phyloP scores from a whole-genome alignment of 2,888 invertebrate genomes.

The Falcaria lacertinaria region DNA sequence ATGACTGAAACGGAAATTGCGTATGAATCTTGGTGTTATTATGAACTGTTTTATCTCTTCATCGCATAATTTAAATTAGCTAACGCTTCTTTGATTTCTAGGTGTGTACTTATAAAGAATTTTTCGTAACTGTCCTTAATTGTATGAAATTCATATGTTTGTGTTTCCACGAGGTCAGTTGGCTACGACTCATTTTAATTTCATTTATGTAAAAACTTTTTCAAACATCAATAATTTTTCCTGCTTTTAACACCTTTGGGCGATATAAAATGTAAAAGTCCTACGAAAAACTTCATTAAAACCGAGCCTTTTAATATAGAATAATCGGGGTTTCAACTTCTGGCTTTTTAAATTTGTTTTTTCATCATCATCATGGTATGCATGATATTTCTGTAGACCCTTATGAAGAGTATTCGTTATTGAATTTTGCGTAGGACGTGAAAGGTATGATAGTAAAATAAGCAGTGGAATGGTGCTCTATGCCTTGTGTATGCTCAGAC shows the following conservation, averaged over 20 bases:
- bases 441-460: no score
- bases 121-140: neutral
- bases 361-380: no score
- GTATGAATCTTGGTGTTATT: neutral
- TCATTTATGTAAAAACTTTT: neutral
- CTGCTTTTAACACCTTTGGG: neutral
- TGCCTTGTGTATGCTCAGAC: no score
- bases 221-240: neutral
- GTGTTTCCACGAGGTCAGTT: neutral
- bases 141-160: neutral
- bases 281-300: neutral
- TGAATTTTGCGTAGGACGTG: no score
- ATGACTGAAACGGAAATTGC: neutral
- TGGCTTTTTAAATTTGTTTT: constrained; percentile 21
- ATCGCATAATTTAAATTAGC: no score
- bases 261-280: neutral
- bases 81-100: no score
- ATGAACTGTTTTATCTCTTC: no score
- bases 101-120: no score
- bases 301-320: neutral
- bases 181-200: neutral
- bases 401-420: no score
- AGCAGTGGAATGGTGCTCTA: no score
- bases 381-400: no score
- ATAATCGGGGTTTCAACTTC: constrained; percentile 14